Conservation (phyloP, 2,113 vertebrate species). For the Pluvianellus socialis region DNA sequence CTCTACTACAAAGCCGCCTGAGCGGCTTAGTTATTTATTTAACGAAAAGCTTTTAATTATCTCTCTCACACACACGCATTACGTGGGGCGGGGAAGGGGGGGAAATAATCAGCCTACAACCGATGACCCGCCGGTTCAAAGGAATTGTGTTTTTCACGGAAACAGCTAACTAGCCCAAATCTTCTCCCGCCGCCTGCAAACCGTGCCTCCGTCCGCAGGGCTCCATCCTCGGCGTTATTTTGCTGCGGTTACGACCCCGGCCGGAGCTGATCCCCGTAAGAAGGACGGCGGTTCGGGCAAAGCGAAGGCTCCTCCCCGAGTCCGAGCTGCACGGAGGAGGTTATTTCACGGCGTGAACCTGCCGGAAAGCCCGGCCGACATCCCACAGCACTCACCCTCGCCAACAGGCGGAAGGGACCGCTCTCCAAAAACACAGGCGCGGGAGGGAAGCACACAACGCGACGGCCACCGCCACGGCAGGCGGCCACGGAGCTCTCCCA, state of each 20-base stretch:
- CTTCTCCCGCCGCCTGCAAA: background rate
- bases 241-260: background rate
- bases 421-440: background rate
- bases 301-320: background rate
- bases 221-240: fast-evolving
- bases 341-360: background rate
- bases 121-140: background rate
- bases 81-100: background rate
- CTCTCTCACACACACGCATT: conserved; percentile 12
- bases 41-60: conserved; percentile 60
- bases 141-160: conserved; percentile 1
- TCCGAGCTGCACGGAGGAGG: fast-evolving
- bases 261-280: background rate
- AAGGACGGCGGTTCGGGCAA: background rate
- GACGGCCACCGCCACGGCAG: fast-evolving
- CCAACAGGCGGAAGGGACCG: background rate
- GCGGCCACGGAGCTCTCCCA: background rate
- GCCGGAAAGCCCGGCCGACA: background rate
- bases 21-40: conserved; percentile 46
- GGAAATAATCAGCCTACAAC: conserved; percentile 42
- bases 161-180: background rate
- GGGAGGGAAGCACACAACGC: too few species aligned
- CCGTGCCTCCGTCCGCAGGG: fast-evolving
- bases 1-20: background rate
- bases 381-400: background rate